Base-by-base conservation (phyloP, 2,113 vertebrate species). In the Phaethornis superciliosus region DNA sequence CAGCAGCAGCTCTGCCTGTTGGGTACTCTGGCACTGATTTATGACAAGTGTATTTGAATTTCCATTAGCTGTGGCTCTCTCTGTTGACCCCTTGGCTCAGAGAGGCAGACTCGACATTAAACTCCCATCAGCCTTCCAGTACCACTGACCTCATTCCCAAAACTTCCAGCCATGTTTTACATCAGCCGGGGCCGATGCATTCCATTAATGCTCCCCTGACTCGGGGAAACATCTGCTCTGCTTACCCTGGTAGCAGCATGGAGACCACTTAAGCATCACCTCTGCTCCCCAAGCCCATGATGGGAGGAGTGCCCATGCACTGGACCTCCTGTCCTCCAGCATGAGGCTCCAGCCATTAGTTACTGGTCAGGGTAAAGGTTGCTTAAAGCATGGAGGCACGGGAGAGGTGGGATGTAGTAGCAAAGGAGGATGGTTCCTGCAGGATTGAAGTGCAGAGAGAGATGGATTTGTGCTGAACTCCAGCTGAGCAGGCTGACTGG, bases 211-310 rank as follows among this genome's bases (percentile, higher is more conserved):
- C 63, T 93, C 85, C 81, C 74, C 89, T 10, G 32, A 35, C 81
- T 85, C 62, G 0, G 64, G 92, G 88, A 85, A 91, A 89, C 93
- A 95, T 89, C 82, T 91, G 94, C 75, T 88, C 87, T 93, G 84
- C 68, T 96, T 96, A 60, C 51, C 72, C 51, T 72, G 89, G 63
- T 26, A 51, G 90, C 60, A 80, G 87, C 72, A 54, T 4, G 4
- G 77, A 93, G 89, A 81, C 65, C 86, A 94, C 93, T 96, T 93
- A 88, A 91, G 69, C 70, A 70, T 72, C 94, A 93, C 91, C 95
- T 92, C 10, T 94, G 94, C 69, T 78, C 75, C 33, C 33, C 10
- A 2, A 28, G 32, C 46, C 37, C 14, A 6, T 0, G 2, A 47
- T 0, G 0, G 69, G 87, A 92, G 89, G 54, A 94, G 44, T 37